Evolutionary conservation across 2,888 invertebrate species (phyloP).

Genomic region (Drosophila bunnanda): DNA sequence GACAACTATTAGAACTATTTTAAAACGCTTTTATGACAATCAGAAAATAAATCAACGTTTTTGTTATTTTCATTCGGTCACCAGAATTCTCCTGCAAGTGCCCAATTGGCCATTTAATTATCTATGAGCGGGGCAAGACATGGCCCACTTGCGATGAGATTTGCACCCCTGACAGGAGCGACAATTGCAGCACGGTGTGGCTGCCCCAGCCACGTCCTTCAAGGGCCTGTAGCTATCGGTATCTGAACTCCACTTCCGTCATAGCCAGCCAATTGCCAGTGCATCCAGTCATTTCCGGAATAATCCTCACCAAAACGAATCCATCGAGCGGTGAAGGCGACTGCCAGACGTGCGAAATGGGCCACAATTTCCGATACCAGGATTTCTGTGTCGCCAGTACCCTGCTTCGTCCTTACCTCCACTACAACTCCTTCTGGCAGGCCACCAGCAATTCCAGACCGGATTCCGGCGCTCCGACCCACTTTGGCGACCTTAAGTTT

Average conservation of each 20-base stretch:
- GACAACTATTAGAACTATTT: not conserved
- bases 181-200: slow-evolving; percentile 42
- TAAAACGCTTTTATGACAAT: not conserved
- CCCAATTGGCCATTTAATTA: slow-evolving; percentile 61
- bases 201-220: slow-evolving; percentile 22
- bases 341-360: slow-evolving; percentile 77
- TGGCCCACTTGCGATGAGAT: slow-evolving; percentile 76
- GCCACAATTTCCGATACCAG: slow-evolving; percentile 80
- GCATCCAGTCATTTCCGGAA: slow-evolving; percentile 52
- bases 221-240: slow-evolving; percentile 71
- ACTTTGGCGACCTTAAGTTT: slow-evolving; percentile 82
- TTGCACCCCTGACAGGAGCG: slow-evolving; percentile 55
- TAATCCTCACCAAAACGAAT: slow-evolving; percentile 51
- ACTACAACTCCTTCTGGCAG: slow-evolving; percentile 81
- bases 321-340: slow-evolving; percentile 46
- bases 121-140: slow-evolving; percentile 77
- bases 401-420: slow-evolving; percentile 79
- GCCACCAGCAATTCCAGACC: slow-evolving; percentile 42
- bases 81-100: slow-evolving; percentile 85
- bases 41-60: not conserved
- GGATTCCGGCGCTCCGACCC: slow-evolving; percentile 37
- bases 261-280: slow-evolving; percentile 30
- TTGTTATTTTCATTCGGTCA: not conserved
- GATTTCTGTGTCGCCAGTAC: slow-evolving; percentile 81
- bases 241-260: slow-evolving; percentile 63